Percentiles rank a stretch among this genome's conserved stretches.
Conservation (phyloP, 2,888 invertebrate species). For the Hedychridium roseum region DNA sequence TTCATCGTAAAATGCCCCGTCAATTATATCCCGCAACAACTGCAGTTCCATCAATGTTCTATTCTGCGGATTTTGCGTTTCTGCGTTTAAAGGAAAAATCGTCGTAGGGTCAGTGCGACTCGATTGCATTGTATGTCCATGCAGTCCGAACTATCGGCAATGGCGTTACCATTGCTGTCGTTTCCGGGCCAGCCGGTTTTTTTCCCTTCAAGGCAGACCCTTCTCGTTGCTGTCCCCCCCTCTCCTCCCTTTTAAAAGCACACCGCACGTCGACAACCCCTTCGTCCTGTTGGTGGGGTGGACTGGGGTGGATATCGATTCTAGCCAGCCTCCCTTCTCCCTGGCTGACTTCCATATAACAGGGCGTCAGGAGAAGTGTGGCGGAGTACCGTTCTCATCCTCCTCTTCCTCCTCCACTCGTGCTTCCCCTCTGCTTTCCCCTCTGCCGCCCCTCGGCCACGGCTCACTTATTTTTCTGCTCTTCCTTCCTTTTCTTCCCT, state of each 20-base stretch:
- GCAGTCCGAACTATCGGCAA: no score
- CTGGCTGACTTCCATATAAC: constrained; percentile 48
- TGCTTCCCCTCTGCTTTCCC: no score
- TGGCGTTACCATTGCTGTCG: not conserved
- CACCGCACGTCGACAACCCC: constrained; percentile 40
- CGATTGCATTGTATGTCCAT: no score
- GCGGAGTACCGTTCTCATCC: constrained; percentile 21
- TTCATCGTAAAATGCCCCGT: no score
- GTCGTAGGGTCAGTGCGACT: no score
- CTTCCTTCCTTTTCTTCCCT: constrained; percentile 10
- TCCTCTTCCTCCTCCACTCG: no score
- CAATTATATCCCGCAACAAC: no score
- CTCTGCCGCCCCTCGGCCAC: no score
- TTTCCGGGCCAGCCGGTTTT: not conserved
- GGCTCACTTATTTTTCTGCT: not conserved
- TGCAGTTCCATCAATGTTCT: no score
- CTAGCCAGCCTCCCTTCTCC: constrained; percentile 32
- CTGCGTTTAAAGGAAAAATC: no score
- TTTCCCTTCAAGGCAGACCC: not conserved
- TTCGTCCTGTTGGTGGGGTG: constrained; percentile 45
- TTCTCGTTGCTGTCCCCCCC: not conserved
- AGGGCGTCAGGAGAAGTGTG: constrained; percentile 44
- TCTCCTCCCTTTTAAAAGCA: constrained; percentile 21
- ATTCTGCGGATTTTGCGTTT: no score
- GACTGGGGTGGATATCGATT: constrained; percentile 56